These are phyloP conservation scores for Lycocerus yunnanus DNA, from an alignment of 2,888 invertebrate genomes.

Conservation along the genomic window DNA sequence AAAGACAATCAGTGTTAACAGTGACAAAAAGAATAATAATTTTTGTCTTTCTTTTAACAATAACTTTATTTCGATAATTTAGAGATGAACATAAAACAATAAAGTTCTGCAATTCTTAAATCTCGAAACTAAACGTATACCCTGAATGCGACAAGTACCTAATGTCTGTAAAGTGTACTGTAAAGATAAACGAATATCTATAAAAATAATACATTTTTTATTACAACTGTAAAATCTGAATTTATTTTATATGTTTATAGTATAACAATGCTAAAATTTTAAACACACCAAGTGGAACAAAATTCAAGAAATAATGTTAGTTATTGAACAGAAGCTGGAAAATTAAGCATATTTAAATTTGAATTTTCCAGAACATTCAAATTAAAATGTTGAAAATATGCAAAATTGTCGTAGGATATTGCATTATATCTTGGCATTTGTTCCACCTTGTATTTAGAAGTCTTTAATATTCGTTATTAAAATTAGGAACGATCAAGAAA, in stretches of 20 bases:
- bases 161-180: not conserved
- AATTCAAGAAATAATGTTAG: not conserved
- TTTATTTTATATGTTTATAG: not conserved
- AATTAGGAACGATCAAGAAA: not conserved
- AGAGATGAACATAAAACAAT: not conserved
- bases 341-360: not conserved
- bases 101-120: not conserved
- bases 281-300: not conserved
- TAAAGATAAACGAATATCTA: not conserved
- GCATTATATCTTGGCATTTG: not conserved
- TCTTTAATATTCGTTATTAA: constrained; percentile 1
- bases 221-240: not conserved
- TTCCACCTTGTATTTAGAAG: not conserved
- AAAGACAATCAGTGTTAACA: not conserved
- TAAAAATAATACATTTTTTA: not conserved
- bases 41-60: not conserved
- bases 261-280: not conserved
- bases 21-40: not conserved
- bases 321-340: not conserved
- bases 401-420: not conserved
- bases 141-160: not conserved
- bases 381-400: not conserved
- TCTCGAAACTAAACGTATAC: no score
- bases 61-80: not conserved
- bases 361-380: not conserved